A percentile compares a stretch with the other conserved stretches of the same genome.
These are phyloP conservation scores for Amphibalanus amphitrite DNA, from an alignment of 1,140 invertebrate species.

Conservation along the genomic window DNA sequence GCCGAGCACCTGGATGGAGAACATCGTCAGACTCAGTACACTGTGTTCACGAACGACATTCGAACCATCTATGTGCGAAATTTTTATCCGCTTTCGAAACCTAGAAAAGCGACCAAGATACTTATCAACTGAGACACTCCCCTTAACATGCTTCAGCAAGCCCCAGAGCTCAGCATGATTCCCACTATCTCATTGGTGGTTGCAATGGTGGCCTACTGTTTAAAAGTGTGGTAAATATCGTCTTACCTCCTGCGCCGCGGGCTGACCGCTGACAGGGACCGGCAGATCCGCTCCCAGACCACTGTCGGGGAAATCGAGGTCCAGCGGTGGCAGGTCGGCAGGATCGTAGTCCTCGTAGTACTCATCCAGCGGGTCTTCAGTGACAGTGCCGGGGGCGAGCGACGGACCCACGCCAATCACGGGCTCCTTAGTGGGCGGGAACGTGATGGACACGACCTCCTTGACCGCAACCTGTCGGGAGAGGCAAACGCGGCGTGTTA, in stretches of 20 bases:
- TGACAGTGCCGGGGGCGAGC: not conserved
- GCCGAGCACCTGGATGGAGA: not conserved
- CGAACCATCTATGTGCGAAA: too few species aligned
- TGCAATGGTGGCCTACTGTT: too few species aligned
- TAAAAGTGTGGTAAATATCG: too few species aligned
- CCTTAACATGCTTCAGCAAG: too few species aligned
- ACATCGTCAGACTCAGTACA: not conserved
- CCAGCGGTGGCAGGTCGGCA: not conserved
- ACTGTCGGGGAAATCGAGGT: slow-evolving; percentile 3
- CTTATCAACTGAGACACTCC: too few species aligned
- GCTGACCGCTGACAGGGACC: not conserved
- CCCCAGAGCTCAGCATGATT: too few species aligned
- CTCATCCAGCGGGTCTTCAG: not conserved
- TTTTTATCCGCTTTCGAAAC: too few species aligned
- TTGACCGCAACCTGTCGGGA: not conserved
- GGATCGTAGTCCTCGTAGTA: not conserved
- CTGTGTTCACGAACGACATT: too few species aligned
- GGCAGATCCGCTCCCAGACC: not conserved
- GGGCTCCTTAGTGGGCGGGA: not conserved
- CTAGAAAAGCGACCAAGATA: too few species aligned
- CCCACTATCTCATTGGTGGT: too few species aligned
- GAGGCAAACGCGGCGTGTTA: too few species aligned
- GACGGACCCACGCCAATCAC: not conserved
- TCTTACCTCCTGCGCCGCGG: not conserved
- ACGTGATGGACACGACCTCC: not conserved